Evolutionary conservation across 2,888 invertebrate species (phyloP).

Genomic region (Ormyrus pomaceus): DNA sequence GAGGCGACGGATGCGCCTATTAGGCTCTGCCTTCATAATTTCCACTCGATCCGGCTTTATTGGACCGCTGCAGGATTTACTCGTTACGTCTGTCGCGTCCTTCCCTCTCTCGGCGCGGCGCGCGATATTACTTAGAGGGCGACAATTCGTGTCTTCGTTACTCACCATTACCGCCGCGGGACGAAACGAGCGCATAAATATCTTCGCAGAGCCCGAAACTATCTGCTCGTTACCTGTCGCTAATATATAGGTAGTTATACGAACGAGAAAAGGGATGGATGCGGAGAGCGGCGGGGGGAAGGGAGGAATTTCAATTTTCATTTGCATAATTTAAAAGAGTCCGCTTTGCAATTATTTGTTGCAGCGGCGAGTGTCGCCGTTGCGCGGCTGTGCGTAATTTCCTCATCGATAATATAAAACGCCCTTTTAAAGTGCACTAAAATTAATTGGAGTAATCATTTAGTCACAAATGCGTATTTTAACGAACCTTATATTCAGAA

Average conservation of each 20-base stretch:
- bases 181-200: conserved; percentile 60
- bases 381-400: too few species aligned
- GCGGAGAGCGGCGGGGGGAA: too few species aligned
- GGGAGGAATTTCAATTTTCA: too few species aligned
- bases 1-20: conserved; percentile 20
- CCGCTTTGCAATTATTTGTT: too few species aligned
- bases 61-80: conserved; percentile 40
- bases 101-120: background rate
- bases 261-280: too few species aligned
- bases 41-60: conserved; percentile 53
- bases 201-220: conserved; percentile 56
- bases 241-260: conserved; percentile 63
- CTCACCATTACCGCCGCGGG: conserved; percentile 28
- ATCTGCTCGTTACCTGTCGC: conserved; percentile 57
- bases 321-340: too few species aligned
- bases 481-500: too few species aligned
- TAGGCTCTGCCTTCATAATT: conserved; percentile 44
- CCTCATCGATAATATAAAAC: too few species aligned
- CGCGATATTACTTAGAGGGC: conserved; percentile 19
- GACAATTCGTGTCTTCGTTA: conserved; percentile 45
- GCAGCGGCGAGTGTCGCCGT: too few species aligned
- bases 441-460: too few species aligned
- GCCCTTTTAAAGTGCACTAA: too few species aligned
- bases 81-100: conserved; percentile 2
- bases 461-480: too few species aligned